Percentiles rank a stretch among this genome's conserved stretches.
Evolutionary conservation across 2,113 vertebrate species (phyloP).

Genomic region (Brachyhypopomus gauderio): DNA sequence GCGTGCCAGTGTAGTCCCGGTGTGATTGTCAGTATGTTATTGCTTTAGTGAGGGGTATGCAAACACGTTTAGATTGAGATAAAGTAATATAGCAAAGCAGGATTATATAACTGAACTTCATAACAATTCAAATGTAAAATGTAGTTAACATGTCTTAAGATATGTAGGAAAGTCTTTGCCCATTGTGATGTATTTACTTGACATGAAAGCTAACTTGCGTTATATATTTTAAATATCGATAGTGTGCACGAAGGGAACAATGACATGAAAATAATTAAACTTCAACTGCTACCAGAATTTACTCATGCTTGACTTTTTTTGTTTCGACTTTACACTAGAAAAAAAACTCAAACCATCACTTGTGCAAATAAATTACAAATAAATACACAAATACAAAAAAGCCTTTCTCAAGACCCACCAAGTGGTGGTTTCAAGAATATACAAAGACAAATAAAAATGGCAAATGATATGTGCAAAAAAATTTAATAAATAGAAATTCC

Average conservation of each 20-base stretch:
- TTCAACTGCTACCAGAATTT: slow-evolving; percentile 66
- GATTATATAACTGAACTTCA: slow-evolving; percentile 29
- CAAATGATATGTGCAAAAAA: slow-evolving; percentile 52
- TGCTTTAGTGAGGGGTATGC: slow-evolving; percentile 71
- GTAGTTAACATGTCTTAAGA: slow-evolving; percentile 9
- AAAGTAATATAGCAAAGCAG: slow-evolving; percentile 55
- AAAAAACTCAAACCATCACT: slow-evolving; percentile 69
- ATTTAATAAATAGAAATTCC: neutral
- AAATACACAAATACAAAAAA: slow-evolving; percentile 70
- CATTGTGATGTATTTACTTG: slow-evolving; percentile 27
- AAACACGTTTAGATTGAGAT: slow-evolving; percentile 29
- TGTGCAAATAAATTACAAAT: slow-evolving; percentile 69
- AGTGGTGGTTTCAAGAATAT: slow-evolving; percentile 58
- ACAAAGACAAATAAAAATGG: slow-evolving; percentile 62
- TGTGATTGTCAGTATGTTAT: slow-evolving; percentile 79
- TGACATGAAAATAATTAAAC: slow-evolving; percentile 67
- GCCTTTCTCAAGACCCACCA: slow-evolving; percentile 53
- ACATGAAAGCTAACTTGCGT: slow-evolving; percentile 33
- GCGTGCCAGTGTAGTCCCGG: slow-evolving; percentile 54
- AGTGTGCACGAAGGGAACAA: slow-evolving; percentile 70
- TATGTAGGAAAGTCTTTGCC: slow-evolving; percentile 29
- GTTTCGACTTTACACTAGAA: slow-evolving; percentile 64
- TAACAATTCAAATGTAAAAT: slow-evolving; percentile 21
- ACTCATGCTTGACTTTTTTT: slow-evolving; percentile 55
- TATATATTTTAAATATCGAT: slow-evolving; percentile 32